These are phyloP conservation scores for Sminthurinus signatus DNA, from an alignment of 1,140 invertebrate species.

Conservation along the genomic window DNA sequence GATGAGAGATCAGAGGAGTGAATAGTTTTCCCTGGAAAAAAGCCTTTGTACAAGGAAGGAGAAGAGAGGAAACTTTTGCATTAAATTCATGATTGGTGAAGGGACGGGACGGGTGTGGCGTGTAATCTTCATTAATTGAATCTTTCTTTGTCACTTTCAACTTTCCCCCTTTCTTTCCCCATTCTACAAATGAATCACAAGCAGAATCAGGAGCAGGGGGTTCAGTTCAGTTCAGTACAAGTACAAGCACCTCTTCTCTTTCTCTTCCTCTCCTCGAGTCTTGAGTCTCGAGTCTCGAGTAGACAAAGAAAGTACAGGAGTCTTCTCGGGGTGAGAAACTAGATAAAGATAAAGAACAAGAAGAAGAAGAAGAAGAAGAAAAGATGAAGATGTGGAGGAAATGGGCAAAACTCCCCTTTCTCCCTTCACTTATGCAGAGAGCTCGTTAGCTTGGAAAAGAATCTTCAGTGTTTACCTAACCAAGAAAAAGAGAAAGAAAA, in stretches of 20 bases:
- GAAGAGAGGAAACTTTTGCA: constrained; percentile 19
- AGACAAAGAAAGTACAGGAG: no score
- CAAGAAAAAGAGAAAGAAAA: no score
- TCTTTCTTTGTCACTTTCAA: constrained; percentile 9
- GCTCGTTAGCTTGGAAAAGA: constrained; percentile 14
- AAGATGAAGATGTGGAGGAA: no score
- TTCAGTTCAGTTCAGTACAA: no score
- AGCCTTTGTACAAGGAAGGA: no score
- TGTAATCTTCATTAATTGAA: constrained; percentile 20
- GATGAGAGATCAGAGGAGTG: no score
- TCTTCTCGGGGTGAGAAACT: no score
- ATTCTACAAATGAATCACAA: no score
- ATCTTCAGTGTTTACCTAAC: constrained; percentile 9
- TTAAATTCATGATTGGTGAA: constrained; percentile 15
- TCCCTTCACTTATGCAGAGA: not conserved
- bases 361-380: not conserved
- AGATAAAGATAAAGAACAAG: not conserved
- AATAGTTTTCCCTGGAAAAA: no score
- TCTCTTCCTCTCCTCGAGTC: not conserved
- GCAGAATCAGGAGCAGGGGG: no score
- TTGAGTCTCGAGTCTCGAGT: no score
- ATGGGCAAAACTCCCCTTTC: no score
- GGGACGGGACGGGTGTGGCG: constrained; percentile 6
- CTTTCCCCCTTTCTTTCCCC: constrained; percentile 4
- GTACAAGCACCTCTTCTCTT: not conserved